Evolutionary conservation across 2,888 invertebrate genomes (phyloP), one percentile per base, ranked within the genome.

Genomic region (Hypsopygia costalis): DNA sequence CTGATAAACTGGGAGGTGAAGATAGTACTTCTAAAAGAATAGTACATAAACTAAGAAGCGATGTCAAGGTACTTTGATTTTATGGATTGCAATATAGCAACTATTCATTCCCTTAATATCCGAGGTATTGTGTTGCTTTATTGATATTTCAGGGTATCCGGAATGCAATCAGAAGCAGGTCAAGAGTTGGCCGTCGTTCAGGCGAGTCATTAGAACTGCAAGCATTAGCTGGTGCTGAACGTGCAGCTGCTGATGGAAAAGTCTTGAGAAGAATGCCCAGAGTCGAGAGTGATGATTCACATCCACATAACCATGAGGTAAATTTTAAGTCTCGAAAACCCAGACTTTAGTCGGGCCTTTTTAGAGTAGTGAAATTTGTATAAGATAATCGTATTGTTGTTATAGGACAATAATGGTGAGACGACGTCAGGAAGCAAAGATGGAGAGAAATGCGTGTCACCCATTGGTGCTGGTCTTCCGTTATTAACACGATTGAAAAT

Each of bases 401-500:
- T 46, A 21, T 44, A 89, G 91, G 79, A 90, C 62, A 53, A 68
- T 59, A 73, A 81, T 67, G 78, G 89, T 53, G 69, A 81, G 47
- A 81, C 77, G 28, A 74, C 79, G 1, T 80, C 81, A 4, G 85
- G 79, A 10, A 75, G 66, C 42, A 90, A 89, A 58, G 92, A 93
- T 51, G 77, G 69, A 20, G 91, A 90, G 41, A 92, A 92, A 58
- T 88, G 91, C 32, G 89, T 91, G 40, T 94, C 94, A 36, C 94
- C 95, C 0, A 91, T 96, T 46, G 96, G 96, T 29, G 96, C 96
- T 3, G 97, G 97, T 0, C 80, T 96, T 39, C 97, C 96, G 0
- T 78, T 97, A 16, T 79, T 97, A 6, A 93, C 95, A 30, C 88
- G 96, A 42, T 81, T 97, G 36, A 93, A 95, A 61, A 81, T 96